phyloP scores from a whole-genome alignment of 1,140 invertebrate genomes.

The Caenorhabditis remanei region DNA sequence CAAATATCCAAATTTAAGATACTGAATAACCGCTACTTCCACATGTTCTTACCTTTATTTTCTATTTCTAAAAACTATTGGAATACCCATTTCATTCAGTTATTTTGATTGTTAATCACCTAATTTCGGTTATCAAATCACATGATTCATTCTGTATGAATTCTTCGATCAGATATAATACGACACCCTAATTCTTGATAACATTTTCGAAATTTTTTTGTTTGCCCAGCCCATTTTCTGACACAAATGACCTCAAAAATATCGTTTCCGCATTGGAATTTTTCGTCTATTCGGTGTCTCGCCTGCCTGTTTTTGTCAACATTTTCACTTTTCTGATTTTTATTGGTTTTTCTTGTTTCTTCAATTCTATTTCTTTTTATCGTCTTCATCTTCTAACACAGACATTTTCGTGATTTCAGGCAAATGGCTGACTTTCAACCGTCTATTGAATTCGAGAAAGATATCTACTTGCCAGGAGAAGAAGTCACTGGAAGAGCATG shows the following conservation, averaged over 20 bases:
- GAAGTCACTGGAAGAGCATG: conserved; percentile 23
- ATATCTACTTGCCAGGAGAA: neutral
- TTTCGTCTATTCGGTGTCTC: neutral
- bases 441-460: conserved; percentile 6
- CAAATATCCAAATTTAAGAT: too few relatives aligned
- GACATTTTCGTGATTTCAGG: neutral
- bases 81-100: neutral
- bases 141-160: neutral
- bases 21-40: too few relatives aligned
- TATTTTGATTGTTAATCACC: conserved; percentile 1
- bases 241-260: conserved; percentile 14
- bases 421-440: neutral
- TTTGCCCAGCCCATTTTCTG: conserved; percentile 11
- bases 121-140: conserved; percentile 4
- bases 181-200: conserved; percentile 4
- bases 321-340: conserved; percentile 15
- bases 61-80: too few relatives aligned
- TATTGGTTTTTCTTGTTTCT: neutral
- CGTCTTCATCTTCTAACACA: too few relatives aligned
- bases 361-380: neutral
- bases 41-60: too few relatives aligned
- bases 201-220: conserved; percentile 12
- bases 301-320: neutral
- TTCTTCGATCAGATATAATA: conserved; percentile 28
- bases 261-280: conserved; percentile 1